phyloP scores from a whole-genome alignment of 2,113 vertebrate species.

The Mobula birostris region DNA sequence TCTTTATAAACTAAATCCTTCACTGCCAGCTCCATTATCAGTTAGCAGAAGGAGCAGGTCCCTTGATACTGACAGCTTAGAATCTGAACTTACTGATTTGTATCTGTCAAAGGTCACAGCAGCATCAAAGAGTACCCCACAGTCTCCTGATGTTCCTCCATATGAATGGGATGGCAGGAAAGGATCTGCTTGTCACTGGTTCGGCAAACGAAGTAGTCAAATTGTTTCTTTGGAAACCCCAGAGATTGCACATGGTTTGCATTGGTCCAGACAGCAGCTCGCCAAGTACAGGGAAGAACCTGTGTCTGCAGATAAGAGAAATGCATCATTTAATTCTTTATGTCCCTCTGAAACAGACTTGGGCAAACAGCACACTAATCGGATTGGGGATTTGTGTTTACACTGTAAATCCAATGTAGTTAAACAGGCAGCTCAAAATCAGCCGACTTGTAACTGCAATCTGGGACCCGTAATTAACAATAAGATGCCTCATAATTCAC shows the following conservation, averaged over 20 bases:
- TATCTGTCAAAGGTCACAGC: conserved; percentile 44
- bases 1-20: conserved; percentile 61
- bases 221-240: conserved; percentile 42
- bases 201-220: conserved; percentile 51
- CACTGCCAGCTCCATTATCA: conserved; percentile 65
- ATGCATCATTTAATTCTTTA: conserved; percentile 42
- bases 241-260: conserved; percentile 43
- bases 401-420: conserved; percentile 39
- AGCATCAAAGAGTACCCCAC: conserved; percentile 39
- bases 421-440: conserved; percentile 41
- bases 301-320: conserved; percentile 42
- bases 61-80: conserved; percentile 79
- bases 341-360: conserved; percentile 40
- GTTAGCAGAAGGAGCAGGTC: conserved; percentile 81
- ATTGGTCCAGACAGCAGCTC: conserved; percentile 50
- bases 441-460: conserved; percentile 36
- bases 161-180: conserved; percentile 47
- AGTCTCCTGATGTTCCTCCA: conserved; percentile 43
- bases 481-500: conserved; percentile 42
- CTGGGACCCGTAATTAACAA: conserved; percentile 44
- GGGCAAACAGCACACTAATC: conserved; percentile 18
- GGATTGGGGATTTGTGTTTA: conserved; percentile 18
- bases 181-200: conserved; percentile 46
- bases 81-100: conserved; percentile 60
- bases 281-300: conserved; percentile 47